A percentile compares a stretch with the other conserved stretches of the same genome.
These are phyloP conservation scores for Papilio aristodemus DNA, from an alignment of 1,140 invertebrate species.

Conservation along the genomic window DNA sequence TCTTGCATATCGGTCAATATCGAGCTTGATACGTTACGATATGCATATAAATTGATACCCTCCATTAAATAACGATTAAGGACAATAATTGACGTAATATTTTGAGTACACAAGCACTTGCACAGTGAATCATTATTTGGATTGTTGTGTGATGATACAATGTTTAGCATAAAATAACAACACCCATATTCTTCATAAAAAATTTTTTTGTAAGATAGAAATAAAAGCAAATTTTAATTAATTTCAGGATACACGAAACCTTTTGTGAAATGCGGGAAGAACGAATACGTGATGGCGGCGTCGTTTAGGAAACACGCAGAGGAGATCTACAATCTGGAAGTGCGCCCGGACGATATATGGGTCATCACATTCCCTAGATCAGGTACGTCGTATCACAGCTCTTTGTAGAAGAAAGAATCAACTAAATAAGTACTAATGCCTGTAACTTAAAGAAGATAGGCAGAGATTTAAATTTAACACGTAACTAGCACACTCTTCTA, in stretches of 20 bases:
- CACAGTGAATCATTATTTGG: neutral
- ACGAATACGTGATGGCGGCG: conserved; percentile 65
- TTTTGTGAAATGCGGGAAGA: conserved; percentile 67
- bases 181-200: no score
- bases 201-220: no score
- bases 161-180: neutral
- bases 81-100: conserved; percentile 1
- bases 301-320: conserved; percentile 83
- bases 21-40: neutral
- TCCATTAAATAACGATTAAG: conserved; percentile 23
- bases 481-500: no score
- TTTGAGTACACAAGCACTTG: conserved; percentile 7
- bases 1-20: conserved; percentile 20
- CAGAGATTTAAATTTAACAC: no score
- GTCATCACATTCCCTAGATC: conserved; percentile 89
- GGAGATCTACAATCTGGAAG: conserved; percentile 86
- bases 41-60: neutral
- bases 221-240: no score
- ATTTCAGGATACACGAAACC: conserved; percentile 64
- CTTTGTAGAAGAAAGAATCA: no score
- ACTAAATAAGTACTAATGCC: no score
- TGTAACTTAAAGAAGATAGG: no score
- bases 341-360: conserved; percentile 86
- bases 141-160: neutral
- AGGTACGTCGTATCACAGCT: conserved; percentile 73